Conservation (phyloP, 2,797 vertebrate genomes). For the Hippoglossus hippoglossus region DNA sequence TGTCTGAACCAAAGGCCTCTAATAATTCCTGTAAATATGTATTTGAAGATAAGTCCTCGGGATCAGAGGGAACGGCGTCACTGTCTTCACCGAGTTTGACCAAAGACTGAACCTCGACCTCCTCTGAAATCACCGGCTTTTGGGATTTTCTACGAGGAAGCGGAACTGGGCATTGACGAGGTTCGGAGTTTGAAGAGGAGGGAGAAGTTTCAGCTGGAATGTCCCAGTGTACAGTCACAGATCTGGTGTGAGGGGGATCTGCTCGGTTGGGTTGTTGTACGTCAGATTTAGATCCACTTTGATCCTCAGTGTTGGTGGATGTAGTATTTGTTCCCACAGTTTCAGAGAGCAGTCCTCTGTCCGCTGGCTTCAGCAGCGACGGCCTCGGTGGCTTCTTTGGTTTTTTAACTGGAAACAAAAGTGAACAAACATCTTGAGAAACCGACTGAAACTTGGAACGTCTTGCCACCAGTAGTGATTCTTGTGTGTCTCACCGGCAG, state of each 20-base stretch:
- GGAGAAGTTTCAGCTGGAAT: constrained; percentile 50
- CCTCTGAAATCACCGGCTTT: constrained; percentile 80
- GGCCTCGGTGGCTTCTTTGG: constrained; percentile 88
- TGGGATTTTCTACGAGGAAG: constrained; percentile 89
- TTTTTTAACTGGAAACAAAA: constrained; percentile 77
- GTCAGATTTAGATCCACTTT: constrained; percentile 25
- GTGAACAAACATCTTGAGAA: constrained; percentile 20
- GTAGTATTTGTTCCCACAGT: constrained; percentile 1
- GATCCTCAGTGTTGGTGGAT: constrained; percentile 18
- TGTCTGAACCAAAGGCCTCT: constrained; percentile 67
- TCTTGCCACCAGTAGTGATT: not conserved
- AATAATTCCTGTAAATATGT: constrained; percentile 76
- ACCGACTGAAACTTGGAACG: constrained; percentile 1
- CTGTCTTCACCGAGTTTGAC: constrained; percentile 58
- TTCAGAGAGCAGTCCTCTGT: constrained; percentile 17
- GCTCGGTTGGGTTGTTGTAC: constrained; percentile 11
- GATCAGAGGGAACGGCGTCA: constrained; percentile 18
- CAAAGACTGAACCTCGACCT: constrained; percentile 72
- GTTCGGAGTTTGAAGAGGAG: constrained; percentile 62
- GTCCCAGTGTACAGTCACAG: constrained; percentile 70
- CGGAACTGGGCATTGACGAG: constrained; percentile 85
- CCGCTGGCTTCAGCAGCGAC: constrained; percentile 55
- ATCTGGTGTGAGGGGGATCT: constrained; percentile 46
- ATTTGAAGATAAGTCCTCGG: constrained; percentile 36
- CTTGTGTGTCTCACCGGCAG: constrained; percentile 70